A percentile compares a stretch with the other conserved stretches of the same genome.
Conservation (phyloP, 2,888 invertebrate species). For the Cynaeus angustus region DNA sequence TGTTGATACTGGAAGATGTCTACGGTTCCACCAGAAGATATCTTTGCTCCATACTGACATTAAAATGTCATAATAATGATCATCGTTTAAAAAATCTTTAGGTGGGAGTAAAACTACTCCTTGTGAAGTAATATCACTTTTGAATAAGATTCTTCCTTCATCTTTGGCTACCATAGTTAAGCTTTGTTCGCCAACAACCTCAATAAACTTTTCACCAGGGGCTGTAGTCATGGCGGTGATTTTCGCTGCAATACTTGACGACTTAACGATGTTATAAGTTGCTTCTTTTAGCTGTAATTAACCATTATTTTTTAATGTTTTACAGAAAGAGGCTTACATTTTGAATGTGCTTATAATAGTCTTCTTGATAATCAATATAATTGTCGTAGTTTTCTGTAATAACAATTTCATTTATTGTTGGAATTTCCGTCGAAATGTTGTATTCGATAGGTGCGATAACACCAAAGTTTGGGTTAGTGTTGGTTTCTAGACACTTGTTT, state of each 20-base stretch:
- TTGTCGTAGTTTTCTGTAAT: constrained; percentile 35
- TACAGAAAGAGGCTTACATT: constrained; percentile 20
- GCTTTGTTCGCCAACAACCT: background rate
- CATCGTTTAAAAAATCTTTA: constrained; percentile 7
- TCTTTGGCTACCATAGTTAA: constrained; percentile 26
- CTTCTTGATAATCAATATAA: constrained; percentile 23
- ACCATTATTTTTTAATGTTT: too few relatives aligned
- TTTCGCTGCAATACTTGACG: constrained; percentile 17
- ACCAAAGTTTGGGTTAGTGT: constrained; percentile 27
- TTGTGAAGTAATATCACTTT: background rate
- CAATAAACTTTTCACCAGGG: constrained; percentile 18
- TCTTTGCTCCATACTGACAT: constrained; percentile 19
- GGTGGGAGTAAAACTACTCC: constrained; percentile 8
- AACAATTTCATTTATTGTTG: background rate
- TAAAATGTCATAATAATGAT: constrained; percentile 15
- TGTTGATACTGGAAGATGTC: constrained; percentile 1
- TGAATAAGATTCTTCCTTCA: constrained; percentile 11
- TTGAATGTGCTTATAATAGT: constrained; percentile 16
- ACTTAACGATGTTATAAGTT: constrained; percentile 24
- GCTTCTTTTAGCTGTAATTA: constrained; percentile 31
- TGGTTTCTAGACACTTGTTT: constrained; percentile 20
- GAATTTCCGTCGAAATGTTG: constrained; percentile 11
- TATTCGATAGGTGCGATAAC: constrained; percentile 7
- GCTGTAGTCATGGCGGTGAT: constrained; percentile 16
- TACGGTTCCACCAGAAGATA: constrained; percentile 30